These are phyloP conservation scores for Apostichopus californicus DNA, from an alignment of 35 echinoderm and acorn worm species.

Conservation along the genomic window DNA sequence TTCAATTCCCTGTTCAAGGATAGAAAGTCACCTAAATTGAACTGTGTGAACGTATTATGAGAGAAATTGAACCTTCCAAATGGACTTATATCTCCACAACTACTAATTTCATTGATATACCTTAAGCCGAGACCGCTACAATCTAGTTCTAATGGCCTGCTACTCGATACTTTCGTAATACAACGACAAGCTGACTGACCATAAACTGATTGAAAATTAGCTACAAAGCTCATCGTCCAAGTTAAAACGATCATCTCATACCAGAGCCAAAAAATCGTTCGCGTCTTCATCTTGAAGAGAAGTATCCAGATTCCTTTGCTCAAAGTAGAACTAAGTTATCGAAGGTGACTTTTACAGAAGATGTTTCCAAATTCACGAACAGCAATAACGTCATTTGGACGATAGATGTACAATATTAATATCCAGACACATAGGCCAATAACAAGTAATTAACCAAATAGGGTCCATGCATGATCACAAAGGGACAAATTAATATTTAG, in stretches of 20 bases:
- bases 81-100: neutral
- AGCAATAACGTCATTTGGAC: too few relatives aligned
- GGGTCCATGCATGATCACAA: too few relatives aligned
- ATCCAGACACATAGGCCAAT: too few relatives aligned
- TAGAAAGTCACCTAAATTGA: neutral
- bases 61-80: neutral
- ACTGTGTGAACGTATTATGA: neutral
- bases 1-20: too few relatives aligned
- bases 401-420: too few relatives aligned
- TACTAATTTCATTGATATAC: neutral
- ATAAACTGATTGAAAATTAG: neutral
- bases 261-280: neutral
- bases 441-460: too few relatives aligned
- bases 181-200: neutral
- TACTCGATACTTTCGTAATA: neutral
- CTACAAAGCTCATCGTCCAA: neutral
- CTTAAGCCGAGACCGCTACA: neutral
- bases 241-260: neutral
- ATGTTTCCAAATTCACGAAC: too few relatives aligned
- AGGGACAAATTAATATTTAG: too few relatives aligned
- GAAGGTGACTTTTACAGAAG: too few relatives aligned
- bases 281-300: neutral
- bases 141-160: neutral
- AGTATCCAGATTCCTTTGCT: too few relatives aligned
- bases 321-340: too few relatives aligned